Evolutionary conservation across 2,888 invertebrate species (phyloP), one percentile per base, ranked within the genome.

Genomic region (Lasioglossum villosulum): DNA sequence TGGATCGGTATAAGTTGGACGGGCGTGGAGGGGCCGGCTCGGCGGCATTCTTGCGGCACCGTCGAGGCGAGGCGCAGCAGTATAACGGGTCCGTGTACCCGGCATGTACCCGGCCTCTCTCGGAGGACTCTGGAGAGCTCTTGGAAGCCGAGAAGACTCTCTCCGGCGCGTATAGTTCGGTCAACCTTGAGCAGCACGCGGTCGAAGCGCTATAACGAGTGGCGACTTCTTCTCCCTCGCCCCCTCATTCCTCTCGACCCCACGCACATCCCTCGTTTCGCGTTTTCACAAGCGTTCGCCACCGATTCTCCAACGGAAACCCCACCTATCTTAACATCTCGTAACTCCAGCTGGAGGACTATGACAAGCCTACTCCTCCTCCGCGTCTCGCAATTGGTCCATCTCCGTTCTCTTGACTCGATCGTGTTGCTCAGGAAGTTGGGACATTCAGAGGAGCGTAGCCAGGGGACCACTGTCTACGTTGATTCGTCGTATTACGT

Each of bases 31-130:
- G 78, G 85, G 88, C 90, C 86, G 84, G 89, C 84, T 88, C 84
- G 87, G 88, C 91, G 86, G 90, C 93, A 93, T 93, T 93, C 93
- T 93, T 93, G 93, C 86, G 89, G 87, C 88, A 89, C 88, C 89
- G 30, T 19, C 63, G 30, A 30, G 30, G 30, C 63, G 14, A 56
- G 77, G 85, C 84, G 84, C 75, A 86, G 82, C 90, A 86, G 88
- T 90, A 93, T 93, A 93, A 93, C 93, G 93, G 93, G 90, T 92
- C 92, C 92, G 84, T 89, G 92, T 77, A 77, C 48, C 48, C 75
- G 75, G 83, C 87, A 63, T 30, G 52, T 63, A 63, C 63, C 27
- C 88, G 85, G 78, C 82, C 30, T 63, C 63, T 82, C 87, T 82
- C 89, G 83, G 86, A 85, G 78, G 76, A 86, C 79, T 82, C 80